A percentile compares a stretch with the other conserved stretches of the same genome.
Evolutionary conservation across 2,888 invertebrate species (phyloP).

Genomic region (Agrypnus murinus): DNA sequence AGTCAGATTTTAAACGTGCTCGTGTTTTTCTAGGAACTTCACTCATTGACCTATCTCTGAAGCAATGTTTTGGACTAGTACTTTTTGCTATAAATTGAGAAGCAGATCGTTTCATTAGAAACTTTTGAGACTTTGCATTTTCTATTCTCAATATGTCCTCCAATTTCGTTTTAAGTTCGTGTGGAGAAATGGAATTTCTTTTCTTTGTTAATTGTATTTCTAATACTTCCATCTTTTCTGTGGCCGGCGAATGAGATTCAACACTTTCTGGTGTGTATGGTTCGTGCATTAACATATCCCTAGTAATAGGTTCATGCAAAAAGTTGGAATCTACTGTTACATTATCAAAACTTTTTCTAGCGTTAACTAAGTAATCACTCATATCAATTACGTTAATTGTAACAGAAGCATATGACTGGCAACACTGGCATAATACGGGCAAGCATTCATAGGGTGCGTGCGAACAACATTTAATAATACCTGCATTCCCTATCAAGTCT

Average conservation of each 20-base stretch:
- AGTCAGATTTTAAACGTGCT: slow-evolving; percentile 57
- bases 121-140: slow-evolving; percentile 55
- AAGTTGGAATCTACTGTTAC: slow-evolving; percentile 68
- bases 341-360: slow-evolving; percentile 63
- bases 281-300: slow-evolving; percentile 73
- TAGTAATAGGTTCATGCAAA: slow-evolving; percentile 73
- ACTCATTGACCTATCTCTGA: slow-evolving; percentile 63
- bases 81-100: slow-evolving; percentile 59
- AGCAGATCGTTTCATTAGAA: slow-evolving; percentile 61
- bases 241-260: slow-evolving; percentile 83
- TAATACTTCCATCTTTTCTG: slow-evolving; percentile 70
- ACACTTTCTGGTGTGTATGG: slow-evolving; percentile 90
- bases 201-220: slow-evolving; percentile 54
- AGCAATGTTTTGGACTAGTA: slow-evolving; percentile 45
- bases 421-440: slow-evolving; percentile 71
- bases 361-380: slow-evolving; percentile 64
- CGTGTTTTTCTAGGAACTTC: slow-evolving; percentile 60
- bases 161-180: slow-evolving; percentile 77
- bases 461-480: slow-evolving; percentile 80
- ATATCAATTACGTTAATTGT: slow-evolving; percentile 69
- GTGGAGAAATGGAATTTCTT: slow-evolving; percentile 74
- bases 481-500: slow-evolving; percentile 83
- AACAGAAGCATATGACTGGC: slow-evolving; percentile 69
- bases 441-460: slow-evolving; percentile 71
- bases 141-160: slow-evolving; percentile 71